A percentile compares a stretch with the other conserved stretches of the same genome.
Conservation (phyloP, 2,888 invertebrate species). For the Latrodectus elegans region DNA sequence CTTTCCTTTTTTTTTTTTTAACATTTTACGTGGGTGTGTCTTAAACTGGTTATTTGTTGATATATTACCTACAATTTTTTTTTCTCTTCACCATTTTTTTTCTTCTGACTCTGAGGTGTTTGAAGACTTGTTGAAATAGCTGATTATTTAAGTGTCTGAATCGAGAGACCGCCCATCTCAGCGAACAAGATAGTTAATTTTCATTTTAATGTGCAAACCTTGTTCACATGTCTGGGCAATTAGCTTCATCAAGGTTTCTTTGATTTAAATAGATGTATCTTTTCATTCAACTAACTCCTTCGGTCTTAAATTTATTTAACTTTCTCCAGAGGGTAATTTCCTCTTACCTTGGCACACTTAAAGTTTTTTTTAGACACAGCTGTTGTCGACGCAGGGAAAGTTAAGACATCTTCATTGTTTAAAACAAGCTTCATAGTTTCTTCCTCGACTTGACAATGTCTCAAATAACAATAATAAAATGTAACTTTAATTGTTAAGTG, state of each 20-base stretch:
- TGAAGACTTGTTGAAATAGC: conserved; percentile 47
- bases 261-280: not conserved
- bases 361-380: not conserved
- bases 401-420: too few species aligned
- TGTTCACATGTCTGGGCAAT: conserved; percentile 44
- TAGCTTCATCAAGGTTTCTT: conserved; percentile 51
- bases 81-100: not conserved
- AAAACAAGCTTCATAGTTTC: too few species aligned
- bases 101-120: not conserved
- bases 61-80: conserved; percentile 7
- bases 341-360: conserved; percentile 47
- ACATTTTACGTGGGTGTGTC: conserved; percentile 33
- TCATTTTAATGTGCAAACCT: conserved; percentile 46
- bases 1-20: not conserved
- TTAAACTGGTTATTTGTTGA: conserved; percentile 51
- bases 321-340: conserved; percentile 22
- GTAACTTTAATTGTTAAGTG: too few species aligned
- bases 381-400: not conserved
- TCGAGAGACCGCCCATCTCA: conserved; percentile 39
- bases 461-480: too few species aligned
- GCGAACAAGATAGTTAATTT: conserved; percentile 45
- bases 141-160: conserved; percentile 54
- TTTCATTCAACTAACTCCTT: not conserved
- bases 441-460: too few species aligned
- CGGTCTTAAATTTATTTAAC: conserved; percentile 10